Evolutionary conservation across 2,113 vertebrate genomes (phyloP).

Genomic region (Andinoacara biseriatus): DNA sequence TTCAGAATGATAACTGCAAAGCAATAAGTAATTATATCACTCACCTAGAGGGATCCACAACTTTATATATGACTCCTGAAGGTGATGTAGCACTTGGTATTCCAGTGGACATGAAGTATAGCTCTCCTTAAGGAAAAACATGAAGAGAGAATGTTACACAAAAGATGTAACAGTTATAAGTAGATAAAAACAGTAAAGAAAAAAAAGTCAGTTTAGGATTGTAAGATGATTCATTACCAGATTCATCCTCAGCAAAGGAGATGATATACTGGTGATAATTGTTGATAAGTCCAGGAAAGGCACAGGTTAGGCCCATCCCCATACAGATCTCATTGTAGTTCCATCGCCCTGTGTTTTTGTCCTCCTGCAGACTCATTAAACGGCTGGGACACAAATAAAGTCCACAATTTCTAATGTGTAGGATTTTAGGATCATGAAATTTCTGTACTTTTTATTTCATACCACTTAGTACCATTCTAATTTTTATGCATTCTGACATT

Average conservation of each 20-base stretch:
- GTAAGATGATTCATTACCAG: slow-evolving; percentile 80
- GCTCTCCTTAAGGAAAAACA: slow-evolving; percentile 82
- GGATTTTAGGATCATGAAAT: background rate
- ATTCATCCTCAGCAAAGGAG: slow-evolving; percentile 96
- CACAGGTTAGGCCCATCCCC: slow-evolving; percentile 89
- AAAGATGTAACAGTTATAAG: background rate
- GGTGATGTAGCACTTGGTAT: slow-evolving; percentile 86
- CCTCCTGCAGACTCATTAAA: slow-evolving; percentile 91
- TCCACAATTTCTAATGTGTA: background rate
- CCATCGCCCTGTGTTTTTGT: slow-evolving; percentile 82
- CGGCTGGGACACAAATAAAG: slow-evolving; percentile 74
- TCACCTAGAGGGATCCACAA: slow-evolving; percentile 94
- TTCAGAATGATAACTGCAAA: background rate
- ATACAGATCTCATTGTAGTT: slow-evolving; percentile 92
- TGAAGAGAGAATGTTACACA: background rate
- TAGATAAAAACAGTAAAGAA: background rate
- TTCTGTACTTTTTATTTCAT: background rate
- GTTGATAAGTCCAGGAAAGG: slow-evolving; percentile 93
- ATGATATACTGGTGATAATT: slow-evolving; percentile 94
- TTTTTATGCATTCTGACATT: too few species aligned
- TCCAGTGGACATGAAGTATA: slow-evolving; percentile 95
- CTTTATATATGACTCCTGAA: slow-evolving; percentile 91
- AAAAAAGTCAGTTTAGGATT: background rate
- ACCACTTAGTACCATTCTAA: background rate
- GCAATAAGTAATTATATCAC: background rate